Conservation (phyloP, 2,888 invertebrate species). For the Seira musarum region DNA sequence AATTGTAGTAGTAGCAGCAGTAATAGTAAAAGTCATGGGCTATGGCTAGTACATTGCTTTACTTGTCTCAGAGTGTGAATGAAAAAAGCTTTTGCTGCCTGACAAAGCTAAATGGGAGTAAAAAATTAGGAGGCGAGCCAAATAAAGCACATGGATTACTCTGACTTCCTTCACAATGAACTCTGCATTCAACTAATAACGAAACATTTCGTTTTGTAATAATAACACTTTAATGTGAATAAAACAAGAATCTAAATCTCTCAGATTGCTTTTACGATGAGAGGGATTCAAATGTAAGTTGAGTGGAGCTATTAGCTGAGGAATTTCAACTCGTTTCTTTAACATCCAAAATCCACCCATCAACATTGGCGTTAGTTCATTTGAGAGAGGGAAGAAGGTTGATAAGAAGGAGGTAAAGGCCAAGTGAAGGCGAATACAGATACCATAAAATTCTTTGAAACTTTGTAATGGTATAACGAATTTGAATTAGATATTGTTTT, state of each 20-base stretch:
- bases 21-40: too few relatives aligned
- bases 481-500: too few relatives aligned
- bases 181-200: neutral
- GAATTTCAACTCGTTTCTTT: constrained; percentile 14
- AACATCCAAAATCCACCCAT: too few relatives aligned
- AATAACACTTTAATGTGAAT: neutral
- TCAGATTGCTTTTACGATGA: neutral
- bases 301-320: neutral
- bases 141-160: neutral
- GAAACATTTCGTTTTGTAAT: constrained; percentile 7
- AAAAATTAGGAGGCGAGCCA: neutral
- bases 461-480: too few relatives aligned
- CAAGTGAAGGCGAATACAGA: too few relatives aligned
- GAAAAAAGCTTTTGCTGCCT: neutral
- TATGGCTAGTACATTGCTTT: neutral
- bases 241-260: neutral
- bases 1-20: too few relatives aligned
- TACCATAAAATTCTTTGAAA: too few relatives aligned
- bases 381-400: neutral
- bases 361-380: too few relatives aligned
- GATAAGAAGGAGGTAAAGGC: too few relatives aligned
- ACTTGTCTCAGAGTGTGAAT: constrained; percentile 4
- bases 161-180: neutral
- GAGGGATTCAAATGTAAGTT: neutral
- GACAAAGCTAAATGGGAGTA: neutral